Evolutionary conservation across 2,888 invertebrate species (phyloP).

Genomic region (Pammene fasciana): DNA sequence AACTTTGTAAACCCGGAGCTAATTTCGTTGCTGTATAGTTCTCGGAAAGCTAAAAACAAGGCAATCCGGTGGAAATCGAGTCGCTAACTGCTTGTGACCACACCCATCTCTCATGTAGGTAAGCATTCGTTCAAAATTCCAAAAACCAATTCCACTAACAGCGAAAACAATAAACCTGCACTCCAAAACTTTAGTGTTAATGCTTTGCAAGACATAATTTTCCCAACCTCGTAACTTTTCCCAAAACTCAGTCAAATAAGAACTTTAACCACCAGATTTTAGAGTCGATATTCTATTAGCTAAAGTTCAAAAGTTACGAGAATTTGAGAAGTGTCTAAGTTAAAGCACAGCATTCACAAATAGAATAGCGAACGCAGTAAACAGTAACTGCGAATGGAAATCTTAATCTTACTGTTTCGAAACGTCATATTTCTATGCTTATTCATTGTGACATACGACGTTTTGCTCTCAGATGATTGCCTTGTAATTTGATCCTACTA

Average conservation of each 20-base stretch:
- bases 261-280: neutral
- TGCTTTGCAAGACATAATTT: neutral
- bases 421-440: neutral
- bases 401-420: slow-evolving; percentile 2
- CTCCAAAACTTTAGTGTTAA: slow-evolving; percentile 18
- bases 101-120: slow-evolving; percentile 6
- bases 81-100: neutral
- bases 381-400: slow-evolving; percentile 37
- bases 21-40: too few species aligned
- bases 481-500: slow-evolving; percentile 30
- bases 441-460: neutral
- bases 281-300: neutral
- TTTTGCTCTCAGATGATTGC: neutral
- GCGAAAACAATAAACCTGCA: slow-evolving; percentile 35
- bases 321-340: neutral
- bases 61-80: too few species aligned
- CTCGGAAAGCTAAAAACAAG: too few species aligned
- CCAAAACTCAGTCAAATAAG: neutral
- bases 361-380: slow-evolving; percentile 35
- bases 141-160: slow-evolving; percentile 31
- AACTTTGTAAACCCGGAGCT: too few species aligned
- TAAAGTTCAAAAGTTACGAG: neutral
- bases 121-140: slow-evolving; percentile 14
- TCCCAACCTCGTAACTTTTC: neutral
- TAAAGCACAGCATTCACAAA: slow-evolving; percentile 28